Evolutionary conservation across 30 jellyfish, hydroid and myxozoan genomes (phyloP).

Genomic region (Hydra vulgaris): DNA sequence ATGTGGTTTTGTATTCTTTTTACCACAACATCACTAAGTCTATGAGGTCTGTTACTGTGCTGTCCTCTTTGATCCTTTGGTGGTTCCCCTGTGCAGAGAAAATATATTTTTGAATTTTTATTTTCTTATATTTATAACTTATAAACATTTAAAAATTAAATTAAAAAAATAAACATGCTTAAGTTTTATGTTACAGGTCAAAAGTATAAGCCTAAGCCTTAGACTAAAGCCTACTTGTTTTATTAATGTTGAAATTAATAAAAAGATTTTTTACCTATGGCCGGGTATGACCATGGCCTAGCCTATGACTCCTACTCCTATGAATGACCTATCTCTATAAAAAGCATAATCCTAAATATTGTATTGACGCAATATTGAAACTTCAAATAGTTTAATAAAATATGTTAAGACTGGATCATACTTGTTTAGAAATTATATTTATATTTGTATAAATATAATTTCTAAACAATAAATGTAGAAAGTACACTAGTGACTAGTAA

Average conservation of each 20-base stretch:
- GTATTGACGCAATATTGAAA: background rate
- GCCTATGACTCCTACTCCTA: no score
- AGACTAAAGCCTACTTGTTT: background rate
- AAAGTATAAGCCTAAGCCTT: background rate
- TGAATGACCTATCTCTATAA: background rate
- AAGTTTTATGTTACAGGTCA: background rate
- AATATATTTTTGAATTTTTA: no score
- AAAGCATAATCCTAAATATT: background rate
- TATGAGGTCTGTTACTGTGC: background rate
- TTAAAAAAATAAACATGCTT: background rate
- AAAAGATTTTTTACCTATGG: background rate
- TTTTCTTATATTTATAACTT: no score
- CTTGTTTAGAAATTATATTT: background rate
- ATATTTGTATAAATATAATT: no score
- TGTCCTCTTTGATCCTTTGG: background rate
- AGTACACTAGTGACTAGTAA: no score
- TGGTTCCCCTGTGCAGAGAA: background rate
- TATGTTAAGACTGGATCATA: background rate
- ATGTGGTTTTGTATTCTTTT: no score
- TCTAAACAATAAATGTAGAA: no score
- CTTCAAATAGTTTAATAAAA: background rate
- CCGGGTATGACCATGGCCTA: no score
- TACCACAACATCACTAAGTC: no score
- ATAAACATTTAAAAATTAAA: no score
- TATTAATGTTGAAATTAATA: no score